Conservation (phyloP, 1,140 invertebrate species). For the Hermetia illucens region DNA sequence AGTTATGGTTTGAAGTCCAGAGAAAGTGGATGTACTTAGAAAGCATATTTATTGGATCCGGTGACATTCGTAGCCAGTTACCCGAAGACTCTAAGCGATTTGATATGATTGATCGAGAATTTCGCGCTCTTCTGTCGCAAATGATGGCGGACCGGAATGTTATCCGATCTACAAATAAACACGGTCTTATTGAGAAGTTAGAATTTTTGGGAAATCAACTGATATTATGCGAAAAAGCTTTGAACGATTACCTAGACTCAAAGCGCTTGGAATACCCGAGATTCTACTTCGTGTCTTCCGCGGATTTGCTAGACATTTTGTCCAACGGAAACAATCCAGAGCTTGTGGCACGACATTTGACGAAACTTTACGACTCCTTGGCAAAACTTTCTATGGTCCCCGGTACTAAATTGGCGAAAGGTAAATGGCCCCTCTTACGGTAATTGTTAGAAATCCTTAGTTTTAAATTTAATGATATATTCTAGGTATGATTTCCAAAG, state of each 20-base stretch:
- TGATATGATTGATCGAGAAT: constrained; percentile 73
- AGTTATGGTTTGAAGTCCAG: constrained; percentile 86
- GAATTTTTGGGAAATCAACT: constrained; percentile 61
- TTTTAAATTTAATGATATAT: no score
- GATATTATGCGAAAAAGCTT: constrained; percentile 80
- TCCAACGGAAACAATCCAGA: constrained; percentile 88
- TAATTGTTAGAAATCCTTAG: no score
- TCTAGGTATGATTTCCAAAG: constrained; percentile 77
- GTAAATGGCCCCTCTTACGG: no score
- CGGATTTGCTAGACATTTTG: constrained; percentile 86
- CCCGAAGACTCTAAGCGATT: constrained; percentile 86
- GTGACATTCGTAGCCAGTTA: constrained; percentile 83
- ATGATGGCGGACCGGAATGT: constrained; percentile 57
- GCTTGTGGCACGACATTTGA: constrained; percentile 67
- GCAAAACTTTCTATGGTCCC: constrained; percentile 64
- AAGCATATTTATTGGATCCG: constrained; percentile 90
- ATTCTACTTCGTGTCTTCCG: constrained; percentile 91
- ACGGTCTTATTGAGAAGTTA: constrained; percentile 62
- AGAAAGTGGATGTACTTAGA: constrained; percentile 88
- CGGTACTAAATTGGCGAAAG: constrained; percentile 33
- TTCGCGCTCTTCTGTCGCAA: constrained; percentile 42
- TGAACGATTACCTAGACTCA: constrained; percentile 89
- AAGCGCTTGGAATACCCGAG: constrained; percentile 84
- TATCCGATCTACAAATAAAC: constrained; percentile 68
- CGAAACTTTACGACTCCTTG: constrained; percentile 87